Base-by-base conservation (phyloP, 2,113 vertebrate species). In the Psettodes erumei region DNA sequence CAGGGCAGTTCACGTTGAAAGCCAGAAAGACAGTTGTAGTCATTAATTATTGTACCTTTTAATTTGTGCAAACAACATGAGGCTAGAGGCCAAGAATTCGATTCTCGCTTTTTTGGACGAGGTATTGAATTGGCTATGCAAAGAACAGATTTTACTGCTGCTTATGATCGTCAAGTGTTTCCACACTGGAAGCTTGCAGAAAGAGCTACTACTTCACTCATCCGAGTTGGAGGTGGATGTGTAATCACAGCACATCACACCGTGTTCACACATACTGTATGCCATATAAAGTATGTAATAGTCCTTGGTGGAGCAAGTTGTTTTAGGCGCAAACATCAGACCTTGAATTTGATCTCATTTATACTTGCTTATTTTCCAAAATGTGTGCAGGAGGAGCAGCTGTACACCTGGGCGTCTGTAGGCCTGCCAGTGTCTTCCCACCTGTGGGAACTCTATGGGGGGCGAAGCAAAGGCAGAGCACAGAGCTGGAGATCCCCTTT, bases 341-440 rank as follows among this genome's bases (percentile, higher is more conserved):
- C 35, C 35, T 27, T 47, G 54, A n/a, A 35, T 69, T 12, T 58
- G 32, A 68, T 58, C 21, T 25, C 19, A 40, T 67, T 65, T 45
- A 64, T 27, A 42, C 32, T 25, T 54, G 16, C 33, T 77, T 63
- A 21, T 63, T 40, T 65, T 43, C 8, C 54, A 30, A 81, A 58
- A 23, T 65, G 7, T 71, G 23, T 75, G 30, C 63, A 93, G 91
- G 90, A 85, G 59, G 90, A 91, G 60, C 91, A 91, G 83, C 81
- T 91, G 59, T 93, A 91, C 66, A 93, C 91, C 6, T 93, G 91
- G 91, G 87, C 86, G 0, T 79, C 87, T 23, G 27, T 93, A 0
- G 90, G 91, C 21, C 67, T 90, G 56, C 90, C 88, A 9, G 90
- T 91, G 48, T 90, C 91, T 3, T 71, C 87, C 37, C 77, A 90